Evolutionary conservation across 2,797 vertebrate species (phyloP).

Genomic region (Manis crassicaudata): DNA sequence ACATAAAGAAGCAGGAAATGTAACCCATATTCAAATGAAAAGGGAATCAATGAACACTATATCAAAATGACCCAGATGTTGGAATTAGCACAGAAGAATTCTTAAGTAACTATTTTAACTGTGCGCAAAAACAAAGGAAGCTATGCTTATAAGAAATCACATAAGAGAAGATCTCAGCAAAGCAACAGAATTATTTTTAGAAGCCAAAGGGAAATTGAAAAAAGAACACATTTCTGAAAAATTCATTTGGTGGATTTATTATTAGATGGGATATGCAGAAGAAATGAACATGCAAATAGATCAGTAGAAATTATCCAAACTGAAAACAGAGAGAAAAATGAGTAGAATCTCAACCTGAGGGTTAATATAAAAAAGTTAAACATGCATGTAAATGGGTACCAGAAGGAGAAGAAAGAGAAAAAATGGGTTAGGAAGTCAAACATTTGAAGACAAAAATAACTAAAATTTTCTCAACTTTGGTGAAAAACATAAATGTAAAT

Average conservation of each 20-base stretch:
- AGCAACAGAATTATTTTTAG: neutral
- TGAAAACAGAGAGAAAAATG: neutral
- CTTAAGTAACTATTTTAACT: neutral
- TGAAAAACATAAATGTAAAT: neutral
- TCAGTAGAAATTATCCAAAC: neutral
- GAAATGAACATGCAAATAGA: neutral
- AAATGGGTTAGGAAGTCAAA: neutral
- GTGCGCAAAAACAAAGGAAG: neutral
- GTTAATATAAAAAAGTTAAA: neutral
- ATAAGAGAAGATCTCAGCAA: neutral
- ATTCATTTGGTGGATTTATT: neutral
- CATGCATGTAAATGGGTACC: neutral
- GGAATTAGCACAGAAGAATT: neutral
- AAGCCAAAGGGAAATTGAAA: neutral
- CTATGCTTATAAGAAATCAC: neutral
- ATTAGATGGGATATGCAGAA: neutral
- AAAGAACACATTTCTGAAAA: neutral
- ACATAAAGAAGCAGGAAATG: neutral
- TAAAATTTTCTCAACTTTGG: neutral
- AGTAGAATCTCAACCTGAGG: neutral
- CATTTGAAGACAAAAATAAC: neutral
- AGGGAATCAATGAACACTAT: neutral
- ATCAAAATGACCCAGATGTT: neutral
- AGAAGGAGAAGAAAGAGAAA: neutral
- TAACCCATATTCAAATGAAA: neutral